phyloP scores from a whole-genome alignment of 2,113 vertebrate genomes.

The Engystomops pustulosus region DNA sequence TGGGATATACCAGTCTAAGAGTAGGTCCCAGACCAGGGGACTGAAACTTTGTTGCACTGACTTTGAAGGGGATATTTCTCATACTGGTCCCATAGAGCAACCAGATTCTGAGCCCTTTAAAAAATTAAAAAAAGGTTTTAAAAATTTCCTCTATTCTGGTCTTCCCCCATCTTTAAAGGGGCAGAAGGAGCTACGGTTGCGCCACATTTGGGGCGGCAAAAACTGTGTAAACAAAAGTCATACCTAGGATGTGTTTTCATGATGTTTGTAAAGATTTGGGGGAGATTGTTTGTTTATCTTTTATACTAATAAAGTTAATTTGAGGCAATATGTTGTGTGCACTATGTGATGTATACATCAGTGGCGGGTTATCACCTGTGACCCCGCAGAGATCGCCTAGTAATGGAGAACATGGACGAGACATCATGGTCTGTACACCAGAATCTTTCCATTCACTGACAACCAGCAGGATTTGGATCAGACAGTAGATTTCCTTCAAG shows the following conservation, averaged over 20 bases:
- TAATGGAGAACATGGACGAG: too few relatives aligned
- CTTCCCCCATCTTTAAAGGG: not conserved
- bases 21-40: too few relatives aligned
- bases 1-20: not conserved
- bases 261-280: not conserved
- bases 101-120: too few relatives aligned
- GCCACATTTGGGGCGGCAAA: too few relatives aligned
- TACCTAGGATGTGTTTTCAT: not conserved
- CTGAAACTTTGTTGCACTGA: not conserved
- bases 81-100: not conserved
- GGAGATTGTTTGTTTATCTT: not conserved
- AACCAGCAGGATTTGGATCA: too few relatives aligned
- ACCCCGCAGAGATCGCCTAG: too few relatives aligned
- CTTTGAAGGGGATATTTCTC: not conserved
- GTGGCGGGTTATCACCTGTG: not conserved
- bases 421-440: too few relatives aligned
- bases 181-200: not conserved
- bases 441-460: too few relatives aligned
- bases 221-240: not conserved
- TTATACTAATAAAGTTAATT: conserved; percentile 39
- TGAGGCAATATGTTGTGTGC: not conserved
- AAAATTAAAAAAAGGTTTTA: too few relatives aligned
- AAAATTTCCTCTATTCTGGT: too few relatives aligned
- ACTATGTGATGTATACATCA: too few relatives aligned
- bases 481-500: too few relatives aligned